phyloP scores from a whole-genome alignment of 2,797 vertebrate genomes.

The Alauda arvensis region DNA sequence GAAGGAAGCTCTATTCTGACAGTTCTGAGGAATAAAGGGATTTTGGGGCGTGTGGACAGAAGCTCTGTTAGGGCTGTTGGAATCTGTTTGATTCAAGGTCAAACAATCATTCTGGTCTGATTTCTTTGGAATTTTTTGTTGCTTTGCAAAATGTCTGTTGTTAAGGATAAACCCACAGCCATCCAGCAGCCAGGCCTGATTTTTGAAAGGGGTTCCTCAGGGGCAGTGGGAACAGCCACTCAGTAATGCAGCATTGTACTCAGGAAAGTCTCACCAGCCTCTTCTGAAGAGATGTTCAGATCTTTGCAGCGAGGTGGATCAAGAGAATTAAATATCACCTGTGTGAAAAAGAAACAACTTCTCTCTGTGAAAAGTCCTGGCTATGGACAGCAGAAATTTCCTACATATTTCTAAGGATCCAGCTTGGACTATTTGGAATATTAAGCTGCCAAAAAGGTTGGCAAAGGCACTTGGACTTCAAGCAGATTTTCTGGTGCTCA shows the following conservation, averaged over 20 bases:
- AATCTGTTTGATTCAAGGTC: neutral
- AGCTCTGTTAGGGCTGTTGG: neutral
- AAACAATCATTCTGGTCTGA: neutral
- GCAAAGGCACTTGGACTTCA: neutral
- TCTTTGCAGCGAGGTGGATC: neutral
- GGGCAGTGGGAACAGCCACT: neutral
- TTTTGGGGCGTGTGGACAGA: fast-evolving
- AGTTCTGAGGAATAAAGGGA: neutral
- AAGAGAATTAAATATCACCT: neutral
- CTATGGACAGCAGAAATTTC: neutral
- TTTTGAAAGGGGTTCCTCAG: neutral
- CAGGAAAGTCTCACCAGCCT: neutral
- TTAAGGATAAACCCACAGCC: neutral
- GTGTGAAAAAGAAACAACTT: neutral
- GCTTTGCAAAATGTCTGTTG: neutral
- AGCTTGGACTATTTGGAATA: neutral
- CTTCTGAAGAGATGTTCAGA: neutral
- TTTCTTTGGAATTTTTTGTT: neutral
- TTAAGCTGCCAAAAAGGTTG: fast-evolving
- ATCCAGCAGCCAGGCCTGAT: neutral
- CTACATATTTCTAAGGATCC: neutral
- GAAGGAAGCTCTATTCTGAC: neutral
- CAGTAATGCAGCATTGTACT: neutral
- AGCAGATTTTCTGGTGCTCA: neutral
- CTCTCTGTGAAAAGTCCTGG: neutral